These are phyloP conservation scores for Actinia equina DNA, from an alignment of 64 coral and sea anemone species.

Conservation along the genomic window DNA sequence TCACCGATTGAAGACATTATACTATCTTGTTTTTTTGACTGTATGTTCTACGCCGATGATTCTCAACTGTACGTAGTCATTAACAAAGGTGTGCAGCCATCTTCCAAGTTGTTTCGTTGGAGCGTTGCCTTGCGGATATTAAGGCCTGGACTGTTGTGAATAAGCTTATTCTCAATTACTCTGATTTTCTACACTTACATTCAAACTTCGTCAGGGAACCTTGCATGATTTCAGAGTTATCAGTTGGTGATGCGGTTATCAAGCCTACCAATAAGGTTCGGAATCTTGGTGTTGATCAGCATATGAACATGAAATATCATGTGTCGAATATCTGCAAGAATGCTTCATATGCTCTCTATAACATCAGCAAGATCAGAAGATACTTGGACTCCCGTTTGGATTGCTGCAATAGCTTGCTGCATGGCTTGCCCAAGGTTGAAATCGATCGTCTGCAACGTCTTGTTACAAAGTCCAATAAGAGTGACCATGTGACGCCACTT, in stretches of 20 bases:
- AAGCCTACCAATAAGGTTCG: slow-evolving; percentile 16
- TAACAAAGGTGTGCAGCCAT: neutral
- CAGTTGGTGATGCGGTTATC: neutral
- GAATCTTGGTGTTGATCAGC: slow-evolving; percentile 57
- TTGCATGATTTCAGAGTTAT: neutral
- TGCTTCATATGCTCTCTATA: slow-evolving; percentile 38
- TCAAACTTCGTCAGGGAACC: slow-evolving; percentile 15
- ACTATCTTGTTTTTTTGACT: neutral
- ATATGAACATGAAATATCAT: slow-evolving; percentile 38
- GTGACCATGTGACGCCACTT: no score
- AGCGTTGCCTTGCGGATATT: slow-evolving; percentile 25
- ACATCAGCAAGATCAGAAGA: slow-evolving; percentile 54
- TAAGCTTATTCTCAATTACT: slow-evolving; percentile 27
- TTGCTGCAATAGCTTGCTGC: no score
- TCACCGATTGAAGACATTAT: slow-evolving; percentile 49
- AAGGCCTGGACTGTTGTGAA: slow-evolving; percentile 22
- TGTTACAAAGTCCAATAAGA: no score
- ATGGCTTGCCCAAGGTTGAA: no score
- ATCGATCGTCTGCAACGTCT: no score
- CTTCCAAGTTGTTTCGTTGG: neutral
- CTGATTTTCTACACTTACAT: slow-evolving; percentile 22
- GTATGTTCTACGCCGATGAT: slow-evolving; percentile 30
- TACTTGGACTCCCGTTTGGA: slow-evolving; percentile 4
- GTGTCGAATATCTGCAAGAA: slow-evolving; percentile 47
- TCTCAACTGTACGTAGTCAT: slow-evolving; percentile 32